Base-by-base conservation (phyloP, 1,140 invertebrate genomes). In the Trichoplusia ni region DNA sequence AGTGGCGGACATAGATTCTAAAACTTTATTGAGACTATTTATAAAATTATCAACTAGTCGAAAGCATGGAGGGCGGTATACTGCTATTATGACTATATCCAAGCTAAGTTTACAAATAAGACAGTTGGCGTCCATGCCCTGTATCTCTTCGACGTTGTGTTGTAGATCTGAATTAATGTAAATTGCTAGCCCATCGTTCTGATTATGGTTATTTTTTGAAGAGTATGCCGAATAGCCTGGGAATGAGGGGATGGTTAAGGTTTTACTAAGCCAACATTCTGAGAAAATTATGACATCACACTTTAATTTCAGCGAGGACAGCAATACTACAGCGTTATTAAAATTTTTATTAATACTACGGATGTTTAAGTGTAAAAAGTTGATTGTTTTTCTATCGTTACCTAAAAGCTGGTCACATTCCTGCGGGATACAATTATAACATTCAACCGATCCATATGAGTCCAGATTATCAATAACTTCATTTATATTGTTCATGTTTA, bases 61-160 rank as follows among this genome's bases (percentile, higher is more conserved):
- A 21, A 13, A 23, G 6, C 49, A 65, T 0, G 70, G 70, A 6
- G 66, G 38, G 0, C 66, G 21, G 11, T 71, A 71, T 29, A 71
- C 27, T 1, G 25, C 51, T 7, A 69, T 16, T 31, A 51, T 18
- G 9, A 19, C 9, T 8, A 14, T 38, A 38, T 38, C 18, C 5
- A 16, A 7, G 18, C 13, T 16, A 2, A 38, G 4, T 6, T 40
- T 40, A 8, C 37, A 40, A 18, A 18, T 1, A 2, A 40, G 23
- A 51, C 60, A 25, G 8, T 16, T 51, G 19, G 60, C 33, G 21
- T 38, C 44, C n/a, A 14, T 5, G 1, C 38, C 13, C 2, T 7
- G 9, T 8, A 23, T n/a, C 27, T 40, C 33, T 0, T n/a, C 23
- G 6, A 29, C 33, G 19, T 5, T 27, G 8, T 40, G 33, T 11